Evolutionary conservation across 2,113 vertebrate genomes (phyloP).

Genomic region (Mirza zaza): DNA sequence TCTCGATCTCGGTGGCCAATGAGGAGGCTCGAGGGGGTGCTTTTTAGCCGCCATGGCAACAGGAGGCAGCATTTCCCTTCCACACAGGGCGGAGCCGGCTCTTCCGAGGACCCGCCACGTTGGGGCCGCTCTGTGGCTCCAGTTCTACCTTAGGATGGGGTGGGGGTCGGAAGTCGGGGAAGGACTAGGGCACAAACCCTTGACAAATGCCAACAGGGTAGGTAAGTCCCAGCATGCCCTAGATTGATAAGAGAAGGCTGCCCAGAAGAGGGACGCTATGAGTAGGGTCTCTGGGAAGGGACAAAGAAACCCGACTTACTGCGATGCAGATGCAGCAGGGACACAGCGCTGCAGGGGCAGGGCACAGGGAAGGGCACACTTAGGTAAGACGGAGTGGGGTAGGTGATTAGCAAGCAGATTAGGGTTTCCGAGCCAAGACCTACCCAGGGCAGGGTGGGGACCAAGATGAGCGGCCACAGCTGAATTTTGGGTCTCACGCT

Average conservation of each 20-base stretch:
- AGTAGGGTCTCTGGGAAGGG: background rate
- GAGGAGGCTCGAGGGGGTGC: background rate
- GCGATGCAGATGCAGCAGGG: too few species aligned
- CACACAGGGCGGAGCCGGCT: rapidly evolving
- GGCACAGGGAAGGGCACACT: too few species aligned
- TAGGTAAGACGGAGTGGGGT: background rate
- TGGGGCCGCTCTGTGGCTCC: background rate
- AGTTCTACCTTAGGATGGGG: background rate
- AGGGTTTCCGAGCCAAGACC: constrained; percentile 7
- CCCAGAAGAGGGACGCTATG: background rate
- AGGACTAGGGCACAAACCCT: background rate
- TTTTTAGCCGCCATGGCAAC: constrained; percentile 33
- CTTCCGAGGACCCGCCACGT: too few species aligned
- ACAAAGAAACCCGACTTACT: background rate
- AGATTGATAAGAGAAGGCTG: background rate
- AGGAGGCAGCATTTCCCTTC: background rate
- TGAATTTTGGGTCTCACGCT: constrained; percentile 36
- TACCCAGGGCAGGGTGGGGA: constrained; percentile 12
- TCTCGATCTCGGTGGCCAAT: constrained; percentile 42
- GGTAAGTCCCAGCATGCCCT: background rate
- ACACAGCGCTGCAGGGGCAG: background rate
- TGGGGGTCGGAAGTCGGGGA: background rate
- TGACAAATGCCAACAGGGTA: background rate
- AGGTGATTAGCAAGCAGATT: background rate
- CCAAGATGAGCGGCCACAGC: background rate